Percentiles rank a stretch among this genome's conserved stretches.
These are phyloP conservation scores for Ormia ochracea DNA, from an alignment of 2,888 invertebrate genomes.

Conservation along the genomic window DNA sequence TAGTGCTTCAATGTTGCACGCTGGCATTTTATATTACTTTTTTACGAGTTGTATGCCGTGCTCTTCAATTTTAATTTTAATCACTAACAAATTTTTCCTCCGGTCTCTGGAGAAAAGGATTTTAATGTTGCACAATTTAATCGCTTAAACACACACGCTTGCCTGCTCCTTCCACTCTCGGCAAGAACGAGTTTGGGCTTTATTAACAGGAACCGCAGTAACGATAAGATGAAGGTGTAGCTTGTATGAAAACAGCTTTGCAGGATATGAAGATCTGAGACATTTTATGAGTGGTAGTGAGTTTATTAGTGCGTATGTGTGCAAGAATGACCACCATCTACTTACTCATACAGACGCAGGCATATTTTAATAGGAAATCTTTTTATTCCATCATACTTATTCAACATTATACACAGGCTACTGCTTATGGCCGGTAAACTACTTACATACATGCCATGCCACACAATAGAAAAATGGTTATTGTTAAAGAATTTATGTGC, in stretches of 20 bases:
- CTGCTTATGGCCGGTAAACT: slow-evolving; percentile 10
- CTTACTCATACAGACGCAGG: background rate
- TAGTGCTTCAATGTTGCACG: slow-evolving; percentile 9
- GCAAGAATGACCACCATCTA: slow-evolving; percentile 22
- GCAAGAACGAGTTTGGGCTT: background rate
- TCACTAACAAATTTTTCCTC: slow-evolving; percentile 52
- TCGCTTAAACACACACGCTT: slow-evolving; percentile 38
- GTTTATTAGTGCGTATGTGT: background rate
- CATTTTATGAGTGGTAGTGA: slow-evolving; percentile 24
- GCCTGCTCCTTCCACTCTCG: background rate
- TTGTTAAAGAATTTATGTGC: background rate
- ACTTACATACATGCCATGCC: slow-evolving; percentile 4
- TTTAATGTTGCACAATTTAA: slow-evolving; percentile 58
- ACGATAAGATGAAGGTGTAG: slow-evolving; percentile 38
- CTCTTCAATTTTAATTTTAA: slow-evolving; percentile 39
- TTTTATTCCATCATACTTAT: slow-evolving; percentile 41
- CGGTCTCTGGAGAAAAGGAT: slow-evolving; percentile 45
- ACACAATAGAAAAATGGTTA: slow-evolving; percentile 5
- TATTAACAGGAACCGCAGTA: background rate
- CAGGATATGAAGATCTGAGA: slow-evolving; percentile 49
- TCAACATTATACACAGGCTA: background rate
- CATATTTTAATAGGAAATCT: slow-evolving; percentile 33
- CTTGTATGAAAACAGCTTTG: slow-evolving; percentile 43
- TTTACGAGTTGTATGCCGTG: background rate
- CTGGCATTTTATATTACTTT: slow-evolving; percentile 4